Conservation (phyloP, 1,140 invertebrate species). For the Hesperophylax magnus region DNA sequence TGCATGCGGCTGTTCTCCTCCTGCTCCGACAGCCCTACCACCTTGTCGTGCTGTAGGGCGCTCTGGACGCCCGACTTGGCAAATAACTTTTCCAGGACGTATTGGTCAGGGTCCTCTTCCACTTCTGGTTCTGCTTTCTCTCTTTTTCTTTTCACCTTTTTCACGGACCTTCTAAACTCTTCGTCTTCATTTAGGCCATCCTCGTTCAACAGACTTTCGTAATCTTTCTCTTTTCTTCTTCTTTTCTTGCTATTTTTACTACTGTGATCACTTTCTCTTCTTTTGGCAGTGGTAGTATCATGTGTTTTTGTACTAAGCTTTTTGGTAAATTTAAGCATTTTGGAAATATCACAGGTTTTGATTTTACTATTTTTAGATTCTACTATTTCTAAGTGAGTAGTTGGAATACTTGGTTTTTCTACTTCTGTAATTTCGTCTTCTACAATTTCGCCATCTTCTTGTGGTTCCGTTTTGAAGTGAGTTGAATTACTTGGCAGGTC, state of each 20-base stretch:
- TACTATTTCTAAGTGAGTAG: not conserved
- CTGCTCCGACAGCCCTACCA: slow-evolving; percentile 69
- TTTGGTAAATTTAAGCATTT: not conserved
- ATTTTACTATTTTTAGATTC: slow-evolving; percentile 6
- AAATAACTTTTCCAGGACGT: slow-evolving; percentile 74
- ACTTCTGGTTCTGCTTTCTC: slow-evolving; percentile 26
- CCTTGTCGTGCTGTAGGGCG: slow-evolving; percentile 72
- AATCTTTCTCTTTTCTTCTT: slow-evolving; percentile 53
- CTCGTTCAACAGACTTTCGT: slow-evolving; percentile 44
- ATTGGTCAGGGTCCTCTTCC: slow-evolving; percentile 67
- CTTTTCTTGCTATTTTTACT: too few species aligned
- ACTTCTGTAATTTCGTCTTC: too few species aligned
- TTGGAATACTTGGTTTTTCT: too few species aligned
- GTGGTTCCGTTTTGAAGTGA: not conserved
- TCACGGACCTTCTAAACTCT: slow-evolving; percentile 40
- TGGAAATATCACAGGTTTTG: not conserved
- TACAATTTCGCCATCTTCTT: too few species aligned
- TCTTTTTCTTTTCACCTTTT: slow-evolving; percentile 37
- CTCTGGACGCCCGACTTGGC: slow-evolving; percentile 72
- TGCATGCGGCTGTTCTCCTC: slow-evolving; percentile 68
- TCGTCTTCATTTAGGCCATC: slow-evolving; percentile 44
- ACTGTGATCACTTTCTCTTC: slow-evolving; percentile 25
- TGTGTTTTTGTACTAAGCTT: not conserved
- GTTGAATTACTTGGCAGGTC: not conserved
- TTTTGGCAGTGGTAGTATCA: not conserved